A percentile compares a stretch with the other conserved stretches of the same genome.
Evolutionary conservation across 1,140 invertebrate genomes (phyloP).

Genomic region (Drosophila yakuba): DNA sequence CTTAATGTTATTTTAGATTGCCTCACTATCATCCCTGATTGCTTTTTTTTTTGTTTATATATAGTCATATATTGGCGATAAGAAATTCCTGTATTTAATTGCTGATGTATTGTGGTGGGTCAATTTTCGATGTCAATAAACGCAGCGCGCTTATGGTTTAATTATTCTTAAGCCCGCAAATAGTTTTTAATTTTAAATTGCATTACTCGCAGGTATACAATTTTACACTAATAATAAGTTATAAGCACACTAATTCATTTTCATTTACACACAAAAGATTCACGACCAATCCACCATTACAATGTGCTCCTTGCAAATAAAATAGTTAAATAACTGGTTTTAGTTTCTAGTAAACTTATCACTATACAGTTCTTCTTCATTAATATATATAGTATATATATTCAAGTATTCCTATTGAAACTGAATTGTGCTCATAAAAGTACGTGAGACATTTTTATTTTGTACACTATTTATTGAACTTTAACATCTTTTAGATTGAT

Average conservation of each 20-base stretch:
- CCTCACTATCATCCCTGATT: neutral
- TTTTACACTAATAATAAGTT: too few relatives aligned
- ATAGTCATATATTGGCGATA: too few relatives aligned
- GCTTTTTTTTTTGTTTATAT: conserved; percentile 7
- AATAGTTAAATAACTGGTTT: conserved; percentile 5
- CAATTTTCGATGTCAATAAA: neutral
- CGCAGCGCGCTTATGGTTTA: neutral
- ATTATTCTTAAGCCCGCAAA: too few relatives aligned
- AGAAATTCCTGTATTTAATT: conserved; percentile 10
- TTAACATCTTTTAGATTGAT: conserved; percentile 20
- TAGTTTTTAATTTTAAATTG: too few relatives aligned
- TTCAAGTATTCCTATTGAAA: neutral
- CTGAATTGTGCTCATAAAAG: neutral
- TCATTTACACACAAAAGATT: neutral
- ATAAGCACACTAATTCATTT: neutral
- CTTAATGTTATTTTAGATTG: neutral
- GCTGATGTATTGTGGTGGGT: neutral
- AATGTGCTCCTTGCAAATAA: conserved; percentile 9
- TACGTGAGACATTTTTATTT: neutral
- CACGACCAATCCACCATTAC: neutral
- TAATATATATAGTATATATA: neutral
- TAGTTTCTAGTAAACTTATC: conserved; percentile 2
- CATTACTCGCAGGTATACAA: too few relatives aligned
- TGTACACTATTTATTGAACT: conserved; percentile 17
- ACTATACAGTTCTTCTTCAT: neutral